Evolutionary conservation across 2,888 invertebrate species (phyloP).

Genomic region (Phania funesta): DNA sequence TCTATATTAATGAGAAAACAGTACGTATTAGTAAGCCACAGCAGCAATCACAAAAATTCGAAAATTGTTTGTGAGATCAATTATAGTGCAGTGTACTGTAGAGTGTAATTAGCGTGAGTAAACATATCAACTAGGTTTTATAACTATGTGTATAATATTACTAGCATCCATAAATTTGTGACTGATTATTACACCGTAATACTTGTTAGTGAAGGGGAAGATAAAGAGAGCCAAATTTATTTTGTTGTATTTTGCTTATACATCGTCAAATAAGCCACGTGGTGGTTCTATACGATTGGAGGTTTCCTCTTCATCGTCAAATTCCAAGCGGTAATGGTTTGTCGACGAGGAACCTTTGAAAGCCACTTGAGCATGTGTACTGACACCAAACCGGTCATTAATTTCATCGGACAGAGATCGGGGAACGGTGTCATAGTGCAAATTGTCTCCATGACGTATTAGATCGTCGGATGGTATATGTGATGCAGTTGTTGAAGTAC

Average conservation of each 20-base stretch:
- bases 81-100: constrained; percentile 59
- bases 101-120: constrained; percentile 57
- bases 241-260: constrained; percentile 80
- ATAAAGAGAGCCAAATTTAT: constrained; percentile 7
- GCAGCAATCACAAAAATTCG: constrained; percentile 53
- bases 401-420: constrained; percentile 82
- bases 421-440: constrained; percentile 85
- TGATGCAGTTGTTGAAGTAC: constrained; percentile 32
- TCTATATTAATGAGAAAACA: constrained; percentile 49
- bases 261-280: constrained; percentile 91
- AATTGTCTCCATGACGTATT: constrained; percentile 87
- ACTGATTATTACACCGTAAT: constrained; percentile 37
- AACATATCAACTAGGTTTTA: constrained; percentile 38
- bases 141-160: constrained; percentile 1
- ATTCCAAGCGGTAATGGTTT: constrained; percentile 66
- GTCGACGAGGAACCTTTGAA: constrained; percentile 73
- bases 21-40: constrained; percentile 49
- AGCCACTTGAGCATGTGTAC: constrained; percentile 82
- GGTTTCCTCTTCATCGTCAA: constrained; percentile 76
- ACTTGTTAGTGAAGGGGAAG: neutral
- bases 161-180: constrained; percentile 46
- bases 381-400: constrained; percentile 85
- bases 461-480: constrained; percentile 82
- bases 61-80: constrained; percentile 5
- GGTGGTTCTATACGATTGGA: constrained; percentile 84